Evolutionary conservation across 1,140 invertebrate genomes (phyloP), one percentile per base, ranked within the genome.

Genomic region (Meloidogyne exigua): DNA sequence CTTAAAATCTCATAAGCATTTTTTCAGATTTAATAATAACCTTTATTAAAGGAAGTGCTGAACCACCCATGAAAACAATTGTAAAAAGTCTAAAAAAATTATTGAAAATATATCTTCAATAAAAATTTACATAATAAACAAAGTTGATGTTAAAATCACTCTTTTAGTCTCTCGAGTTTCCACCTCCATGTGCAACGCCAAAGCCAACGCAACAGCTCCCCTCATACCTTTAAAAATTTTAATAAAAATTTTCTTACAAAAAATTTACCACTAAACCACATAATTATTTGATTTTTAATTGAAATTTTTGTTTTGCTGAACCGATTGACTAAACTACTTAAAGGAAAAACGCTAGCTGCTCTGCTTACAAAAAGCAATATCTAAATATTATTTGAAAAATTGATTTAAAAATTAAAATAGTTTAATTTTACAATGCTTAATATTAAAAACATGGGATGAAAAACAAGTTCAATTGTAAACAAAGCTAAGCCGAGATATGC

Each of bases 241-340:
- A 32, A 28, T 15, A 39, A 39, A 39, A 18, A 4, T 70, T 36
- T 18, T 72, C 12, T 57, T 76, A 23, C 23, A 0, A 28, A n/a
- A 75, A 62, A 89, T 89, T 89, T 88, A 91, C 93, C 93, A 88
- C 94, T 96, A 86, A 98, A 98, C 76, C 76, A 78, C 69, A 78
- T 98, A 66, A 99, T 96, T 85, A 98, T 96, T 92, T 96, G 96
- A 93, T 96, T 98, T 89, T 95, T 95, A 84, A 92, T 93, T 0
- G 95, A 97, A 67, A 99, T 98, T 89, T 98, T 95, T 87, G 96
- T 94, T 57, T 76, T 71, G 42, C 75, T 77, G 88, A 98, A 99
- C 88, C 92, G 93, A 88, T 99, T 99, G 10, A 95, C 93, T 11
- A 98, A 89, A 82, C 93, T 91, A 3, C 94, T 93, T 15, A 99